A percentile compares a stretch with the other conserved stretches of the same genome.
Evolutionary conservation across 2,797 vertebrate genomes (phyloP).

Genomic region (Coilia nasus): DNA sequence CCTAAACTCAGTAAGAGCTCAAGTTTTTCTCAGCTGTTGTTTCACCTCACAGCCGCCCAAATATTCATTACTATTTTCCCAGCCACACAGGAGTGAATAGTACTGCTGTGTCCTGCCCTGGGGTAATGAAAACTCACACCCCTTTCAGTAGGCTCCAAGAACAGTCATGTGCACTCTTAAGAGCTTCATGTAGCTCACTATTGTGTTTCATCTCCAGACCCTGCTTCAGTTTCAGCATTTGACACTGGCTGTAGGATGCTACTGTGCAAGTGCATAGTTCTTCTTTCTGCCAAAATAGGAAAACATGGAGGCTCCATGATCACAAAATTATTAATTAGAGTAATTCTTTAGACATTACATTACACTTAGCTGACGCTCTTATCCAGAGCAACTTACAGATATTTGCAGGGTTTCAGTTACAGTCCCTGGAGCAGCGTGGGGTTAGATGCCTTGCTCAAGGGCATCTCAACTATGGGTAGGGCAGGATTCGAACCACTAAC

Average conservation of each 20-base stretch:
- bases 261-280: background rate
- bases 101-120: constrained; percentile 14
- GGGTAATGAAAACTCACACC: background rate
- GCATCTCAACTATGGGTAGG: no score
- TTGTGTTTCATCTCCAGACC: background rate
- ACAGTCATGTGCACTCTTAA: constrained; percentile 14
- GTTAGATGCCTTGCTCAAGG: no score
- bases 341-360: no score
- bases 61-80: background rate
- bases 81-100: background rate
- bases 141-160: background rate
- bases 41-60: background rate
- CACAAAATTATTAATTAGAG: background rate
- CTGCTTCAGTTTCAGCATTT: constrained; percentile 12
- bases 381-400: no score
- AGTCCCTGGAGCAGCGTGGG: no score
- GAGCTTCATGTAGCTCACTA: background rate
- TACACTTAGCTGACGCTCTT: no score
- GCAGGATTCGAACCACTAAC: no score
- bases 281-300: background rate
- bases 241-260: background rate
- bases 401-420: no score
- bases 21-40: no score
- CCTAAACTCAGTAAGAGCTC: no score
- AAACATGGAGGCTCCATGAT: background rate